Conservation (phyloP, 2,797 vertebrate genomes). For the Pygocentrus nattereri region DNA sequence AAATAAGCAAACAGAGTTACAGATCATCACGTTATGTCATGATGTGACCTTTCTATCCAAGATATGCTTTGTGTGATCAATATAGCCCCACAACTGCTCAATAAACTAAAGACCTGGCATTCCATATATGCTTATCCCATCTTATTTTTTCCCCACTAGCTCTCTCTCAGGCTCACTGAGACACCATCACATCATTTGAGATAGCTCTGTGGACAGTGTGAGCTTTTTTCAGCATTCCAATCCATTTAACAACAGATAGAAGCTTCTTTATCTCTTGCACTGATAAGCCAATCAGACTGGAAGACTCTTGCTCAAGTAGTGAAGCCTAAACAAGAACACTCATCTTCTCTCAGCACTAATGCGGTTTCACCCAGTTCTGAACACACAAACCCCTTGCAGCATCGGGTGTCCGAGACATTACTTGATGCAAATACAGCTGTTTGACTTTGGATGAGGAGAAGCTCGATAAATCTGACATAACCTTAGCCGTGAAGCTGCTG, state of each 20-base stretch:
- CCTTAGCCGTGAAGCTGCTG: neutral
- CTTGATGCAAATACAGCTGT: conserved; percentile 26
- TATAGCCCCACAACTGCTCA: neutral
- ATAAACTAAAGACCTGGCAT: neutral
- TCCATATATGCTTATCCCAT: conserved; percentile 23
- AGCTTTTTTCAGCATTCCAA: conserved; percentile 47
- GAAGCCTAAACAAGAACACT: conserved; percentile 19
- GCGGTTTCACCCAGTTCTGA: neutral
- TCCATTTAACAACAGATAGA: conserved; percentile 49
- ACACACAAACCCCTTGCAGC: conserved; percentile 1
- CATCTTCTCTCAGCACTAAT: neutral
- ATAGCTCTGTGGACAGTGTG: conserved; percentile 23
- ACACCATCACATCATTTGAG: conserved; percentile 24
- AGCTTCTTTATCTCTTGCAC: conserved; percentile 37
- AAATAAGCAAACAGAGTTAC: conserved; percentile 9
- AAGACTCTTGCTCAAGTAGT: conserved; percentile 25
- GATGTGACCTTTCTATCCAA: neutral
- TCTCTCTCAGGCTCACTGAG: neutral
- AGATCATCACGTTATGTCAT: neutral
- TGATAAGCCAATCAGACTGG: conserved; percentile 51
- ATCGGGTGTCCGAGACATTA: conserved; percentile 6
- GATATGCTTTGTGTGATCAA: neutral
- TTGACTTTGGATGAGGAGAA: neutral
- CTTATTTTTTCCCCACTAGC: neutral
- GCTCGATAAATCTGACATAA: neutral